Evolutionary conservation across 2,113 vertebrate genomes (phyloP).

Genomic region (Stictonetta naevosa): DNA sequence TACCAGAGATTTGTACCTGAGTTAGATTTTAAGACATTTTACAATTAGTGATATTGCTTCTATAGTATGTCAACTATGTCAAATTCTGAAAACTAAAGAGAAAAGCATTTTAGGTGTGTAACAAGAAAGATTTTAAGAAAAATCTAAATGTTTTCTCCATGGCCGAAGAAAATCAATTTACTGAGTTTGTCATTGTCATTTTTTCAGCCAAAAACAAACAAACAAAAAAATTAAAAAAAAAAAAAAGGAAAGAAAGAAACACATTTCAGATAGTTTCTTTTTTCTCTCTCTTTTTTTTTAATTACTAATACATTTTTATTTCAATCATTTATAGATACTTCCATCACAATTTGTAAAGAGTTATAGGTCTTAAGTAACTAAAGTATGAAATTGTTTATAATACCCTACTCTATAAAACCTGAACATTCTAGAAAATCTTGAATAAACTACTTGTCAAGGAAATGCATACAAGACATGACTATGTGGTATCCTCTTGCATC

Average conservation of each 20-base stretch:
- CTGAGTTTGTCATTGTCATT: neutral
- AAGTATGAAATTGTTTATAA: neutral
- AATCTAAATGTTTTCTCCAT: neutral
- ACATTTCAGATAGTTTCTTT: neutral
- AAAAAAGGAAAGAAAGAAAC: neutral
- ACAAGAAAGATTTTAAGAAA: neutral
- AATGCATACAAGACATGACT: too few species aligned
- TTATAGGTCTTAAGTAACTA: neutral
- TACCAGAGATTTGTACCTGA: neutral
- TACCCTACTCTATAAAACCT: neutral
- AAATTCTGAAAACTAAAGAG: neutral
- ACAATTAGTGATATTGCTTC: neutral
- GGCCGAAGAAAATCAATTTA: neutral
- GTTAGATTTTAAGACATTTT: neutral
- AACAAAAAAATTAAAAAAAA: fast-evolving
- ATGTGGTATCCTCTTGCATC: too few species aligned
- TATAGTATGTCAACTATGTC: neutral
- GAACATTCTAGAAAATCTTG: neutral
- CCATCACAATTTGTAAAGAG: neutral
- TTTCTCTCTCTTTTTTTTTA: too few species aligned
- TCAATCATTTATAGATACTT: neutral
- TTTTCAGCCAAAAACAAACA: neutral
- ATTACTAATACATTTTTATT: neutral
- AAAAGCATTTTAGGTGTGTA: neutral
- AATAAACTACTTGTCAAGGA: neutral